Evolutionary conservation across 2,888 invertebrate species (phyloP), one percentile per base, ranked within the genome.

Genomic region (Caenorhabditis uteleia): DNA sequence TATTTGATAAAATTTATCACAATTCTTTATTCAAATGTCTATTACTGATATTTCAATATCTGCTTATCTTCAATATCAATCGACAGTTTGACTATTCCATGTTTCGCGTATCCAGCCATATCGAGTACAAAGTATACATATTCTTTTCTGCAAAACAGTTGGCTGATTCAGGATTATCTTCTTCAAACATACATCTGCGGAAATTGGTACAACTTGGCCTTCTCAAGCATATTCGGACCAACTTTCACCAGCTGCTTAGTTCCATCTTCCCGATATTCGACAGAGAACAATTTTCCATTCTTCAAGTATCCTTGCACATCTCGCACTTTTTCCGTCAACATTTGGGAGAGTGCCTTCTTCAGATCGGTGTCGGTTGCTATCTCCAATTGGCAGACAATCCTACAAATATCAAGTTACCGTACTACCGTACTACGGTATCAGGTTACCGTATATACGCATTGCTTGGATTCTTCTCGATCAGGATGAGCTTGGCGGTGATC

Each of bases 91-190:
- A 43, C 29, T 20, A 40, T 48, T n/a, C 47, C 48, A 20, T 55
- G 50, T 25, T 40, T 31, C 21, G 55, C 23, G 46, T 34, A 45
- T 1, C 27, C 39, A 27, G 55, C 26, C 14, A 40, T 16, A 21
- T 61, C 60, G 3, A 61, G 34, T 29, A 61, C 20, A 8, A 61
- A 36, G 14, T 36, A 39, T 16, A 55, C 38, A 23, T 36, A 27
- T 3, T 47, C 31, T 3, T 33, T 10, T 7, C 59, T 59, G 42
- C 0, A 58, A 51, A 18, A n/a, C n/a, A n/a, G n/a, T n/a, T n/a
- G n/a, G n/a, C n/a, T n/a, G n/a, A n/a, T n/a, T n/a, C 46, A 3
- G 27, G 26, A 27, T 2, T 20, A 47, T 34, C 5, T 16, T 27
- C n/a, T 3, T 26, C 40, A 16, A 36, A 16, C 47, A 6, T 33